Evolutionary conservation across 2,888 invertebrate species (phyloP).

Genomic region (Sminthurides aquaticus): DNA sequence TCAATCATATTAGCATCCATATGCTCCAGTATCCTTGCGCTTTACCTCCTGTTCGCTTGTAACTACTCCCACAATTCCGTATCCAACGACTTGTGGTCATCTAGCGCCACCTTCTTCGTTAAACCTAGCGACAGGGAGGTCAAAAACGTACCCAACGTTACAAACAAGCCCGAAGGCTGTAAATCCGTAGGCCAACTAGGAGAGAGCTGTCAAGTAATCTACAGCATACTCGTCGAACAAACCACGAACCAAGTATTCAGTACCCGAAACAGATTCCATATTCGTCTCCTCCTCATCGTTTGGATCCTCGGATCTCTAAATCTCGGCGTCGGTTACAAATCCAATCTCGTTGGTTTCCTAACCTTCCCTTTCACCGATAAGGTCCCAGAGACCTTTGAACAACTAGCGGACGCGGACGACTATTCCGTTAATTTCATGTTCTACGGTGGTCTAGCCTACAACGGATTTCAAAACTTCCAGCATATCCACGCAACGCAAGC

Average conservation of each 20-base stretch:
- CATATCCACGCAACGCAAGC: conserved; percentile 13
- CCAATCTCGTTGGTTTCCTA: conserved; percentile 19
- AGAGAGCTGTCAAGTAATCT: not conserved
- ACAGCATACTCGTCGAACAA: conserved; percentile 19
- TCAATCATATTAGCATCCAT: not conserved
- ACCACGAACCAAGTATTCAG: not conserved
- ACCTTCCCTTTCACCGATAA: conserved; percentile 19
- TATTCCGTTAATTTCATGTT: conserved; percentile 16
- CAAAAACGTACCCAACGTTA: not conserved
- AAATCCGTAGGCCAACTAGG: no score
- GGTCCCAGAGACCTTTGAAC: conserved; percentile 17
- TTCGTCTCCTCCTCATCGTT: conserved; percentile 5
- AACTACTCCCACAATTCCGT: not conserved
- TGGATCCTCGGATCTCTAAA: conserved; percentile 19
- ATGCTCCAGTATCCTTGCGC: not conserved
- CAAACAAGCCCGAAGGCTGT: no score
- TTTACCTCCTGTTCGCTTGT: not conserved
- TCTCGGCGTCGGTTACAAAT: conserved; percentile 19
- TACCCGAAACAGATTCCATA: not conserved
- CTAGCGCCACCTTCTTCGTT: not conserved
- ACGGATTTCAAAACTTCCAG: conserved; percentile 12
- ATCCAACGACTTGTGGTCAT: not conserved
- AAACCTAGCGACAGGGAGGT: not conserved
- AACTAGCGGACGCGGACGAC: conserved; percentile 9
- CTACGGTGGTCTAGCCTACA: conserved; percentile 19